Percentiles rank a stretch among this genome's conserved stretches.
These are phyloP conservation scores for Trachemys scripta DNA, from an alignment of 2,113 vertebrate genomes.

Conservation along the genomic window DNA sequence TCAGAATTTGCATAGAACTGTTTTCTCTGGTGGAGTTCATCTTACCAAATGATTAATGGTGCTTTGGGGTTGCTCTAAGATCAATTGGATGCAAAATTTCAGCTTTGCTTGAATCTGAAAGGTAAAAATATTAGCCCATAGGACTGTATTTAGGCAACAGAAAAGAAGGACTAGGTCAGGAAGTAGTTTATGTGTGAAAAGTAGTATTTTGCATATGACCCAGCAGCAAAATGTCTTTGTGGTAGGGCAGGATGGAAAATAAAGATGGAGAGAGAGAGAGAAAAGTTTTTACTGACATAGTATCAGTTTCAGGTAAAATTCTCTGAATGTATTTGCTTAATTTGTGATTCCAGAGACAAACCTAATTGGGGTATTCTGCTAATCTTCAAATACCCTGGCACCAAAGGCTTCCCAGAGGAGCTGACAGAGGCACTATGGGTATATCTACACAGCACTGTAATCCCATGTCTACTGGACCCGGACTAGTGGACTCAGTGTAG, in stretches of 20 bases:
- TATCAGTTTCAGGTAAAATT: not conserved
- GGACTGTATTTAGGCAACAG: not conserved
- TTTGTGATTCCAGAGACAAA: not conserved
- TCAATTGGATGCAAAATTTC: not conserved
- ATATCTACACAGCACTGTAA: not conserved
- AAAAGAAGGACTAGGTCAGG: not conserved
- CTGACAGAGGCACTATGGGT: not conserved
- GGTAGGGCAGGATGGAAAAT: not conserved
- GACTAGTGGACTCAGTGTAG: not conserved
- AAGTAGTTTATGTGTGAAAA: not conserved
- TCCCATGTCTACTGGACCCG: not conserved
- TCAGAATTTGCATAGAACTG: slow-evolving; percentile 4
- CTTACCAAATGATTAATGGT: not conserved
- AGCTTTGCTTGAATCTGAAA: not conserved
- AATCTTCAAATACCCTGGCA: not conserved
- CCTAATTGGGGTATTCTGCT: not conserved
- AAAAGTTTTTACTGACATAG: not conserved
- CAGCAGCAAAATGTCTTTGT: not conserved
- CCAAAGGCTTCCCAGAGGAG: not conserved
- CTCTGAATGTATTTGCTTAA: not conserved
- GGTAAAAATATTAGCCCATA: not conserved
- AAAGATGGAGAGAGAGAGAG: not conserved
- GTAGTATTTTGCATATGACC: not conserved
- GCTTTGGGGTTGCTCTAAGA: not conserved
- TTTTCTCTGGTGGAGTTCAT: slow-evolving; percentile 26